These are phyloP conservation scores for Dermolepida albohirtum DNA, from an alignment of 2,888 invertebrate genomes.

Conservation along the genomic window DNA sequence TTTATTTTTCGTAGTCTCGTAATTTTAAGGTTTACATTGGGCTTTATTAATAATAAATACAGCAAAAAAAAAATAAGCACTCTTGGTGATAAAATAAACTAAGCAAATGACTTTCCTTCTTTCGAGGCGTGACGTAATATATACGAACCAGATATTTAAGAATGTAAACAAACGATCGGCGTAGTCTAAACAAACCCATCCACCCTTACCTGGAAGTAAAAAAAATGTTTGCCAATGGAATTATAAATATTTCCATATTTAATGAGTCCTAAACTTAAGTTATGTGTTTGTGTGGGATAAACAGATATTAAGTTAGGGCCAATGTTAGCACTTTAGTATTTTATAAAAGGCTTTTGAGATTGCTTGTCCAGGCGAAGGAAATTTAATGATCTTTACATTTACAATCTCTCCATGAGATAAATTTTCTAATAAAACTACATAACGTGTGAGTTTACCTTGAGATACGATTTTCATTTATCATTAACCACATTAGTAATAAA, in stretches of 20 bases:
- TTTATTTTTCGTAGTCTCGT: constrained; percentile 22
- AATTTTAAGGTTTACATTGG: constrained; percentile 31
- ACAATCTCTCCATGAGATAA: constrained; percentile 2
- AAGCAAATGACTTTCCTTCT: constrained; percentile 31
- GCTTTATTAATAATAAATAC: constrained; percentile 34
- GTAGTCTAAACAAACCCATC: constrained; percentile 49
- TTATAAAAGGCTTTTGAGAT: constrained; percentile 27
- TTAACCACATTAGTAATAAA: too few relatives aligned
- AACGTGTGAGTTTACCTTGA: too few relatives aligned
- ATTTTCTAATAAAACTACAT: neutral
- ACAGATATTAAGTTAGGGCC: constrained; percentile 20
- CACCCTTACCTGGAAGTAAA: constrained; percentile 46
- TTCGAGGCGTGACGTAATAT: constrained; percentile 31
- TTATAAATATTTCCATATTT: constrained; percentile 47
- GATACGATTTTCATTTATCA: too few relatives aligned
- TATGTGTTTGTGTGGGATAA: constrained; percentile 37
- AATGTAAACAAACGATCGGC: constrained; percentile 49
- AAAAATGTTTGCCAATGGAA: constrained; percentile 44
- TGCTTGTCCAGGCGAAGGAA: constrained; percentile 9
- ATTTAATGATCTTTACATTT: constrained; percentile 3
- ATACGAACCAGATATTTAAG: constrained; percentile 45
- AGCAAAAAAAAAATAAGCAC: constrained; percentile 39
- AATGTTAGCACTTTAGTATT: neutral
- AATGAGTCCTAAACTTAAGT: constrained; percentile 44
- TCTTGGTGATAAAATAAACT: constrained; percentile 40